Conservation (phyloP, 2,888 invertebrate species). For the Melieria picta region DNA sequence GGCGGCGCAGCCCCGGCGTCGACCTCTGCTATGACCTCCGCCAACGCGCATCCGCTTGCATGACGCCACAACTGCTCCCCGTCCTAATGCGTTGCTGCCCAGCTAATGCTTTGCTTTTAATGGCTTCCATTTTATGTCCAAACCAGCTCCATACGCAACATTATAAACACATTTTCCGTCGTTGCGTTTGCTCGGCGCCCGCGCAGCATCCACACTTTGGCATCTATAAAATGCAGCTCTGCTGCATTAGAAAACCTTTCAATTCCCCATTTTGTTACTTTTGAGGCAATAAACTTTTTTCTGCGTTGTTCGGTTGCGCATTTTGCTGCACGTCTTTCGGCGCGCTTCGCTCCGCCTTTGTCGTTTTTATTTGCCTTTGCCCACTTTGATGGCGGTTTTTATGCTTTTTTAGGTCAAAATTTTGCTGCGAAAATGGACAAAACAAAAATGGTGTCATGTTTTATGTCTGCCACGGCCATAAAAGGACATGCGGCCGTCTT, state of each 20-base stretch:
- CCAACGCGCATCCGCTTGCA: constrained; percentile 28
- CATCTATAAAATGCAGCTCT: constrained; percentile 32
- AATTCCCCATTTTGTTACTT: neutral
- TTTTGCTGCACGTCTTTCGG: neutral
- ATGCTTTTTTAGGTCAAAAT: constrained; percentile 60
- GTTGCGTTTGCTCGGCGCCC: neutral
- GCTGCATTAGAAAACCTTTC: constrained; percentile 19
- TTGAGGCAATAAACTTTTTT: constrained; percentile 51
- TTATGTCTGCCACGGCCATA: constrained; percentile 40
- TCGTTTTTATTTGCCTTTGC: constrained; percentile 34
- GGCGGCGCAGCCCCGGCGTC: neutral
- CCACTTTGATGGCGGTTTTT: constrained; percentile 54
- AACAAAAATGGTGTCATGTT: constrained; percentile 48
- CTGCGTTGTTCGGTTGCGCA: neutral
- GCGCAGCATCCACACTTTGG: too few relatives aligned
- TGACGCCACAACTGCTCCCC: neutral
- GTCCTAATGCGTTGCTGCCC: neutral
- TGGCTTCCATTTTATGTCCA: constrained; percentile 53
- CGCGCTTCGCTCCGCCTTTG: too few relatives aligned
- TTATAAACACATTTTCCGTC: constrained; percentile 52
- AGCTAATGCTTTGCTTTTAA: neutral
- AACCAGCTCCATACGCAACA: constrained; percentile 45
- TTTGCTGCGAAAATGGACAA: constrained; percentile 29
- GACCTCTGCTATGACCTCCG: neutral
- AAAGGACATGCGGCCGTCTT: constrained; percentile 34